Base-by-base conservation (phyloP, 2,113 vertebrate genomes). In the Psilopogon haemacephalus region DNA sequence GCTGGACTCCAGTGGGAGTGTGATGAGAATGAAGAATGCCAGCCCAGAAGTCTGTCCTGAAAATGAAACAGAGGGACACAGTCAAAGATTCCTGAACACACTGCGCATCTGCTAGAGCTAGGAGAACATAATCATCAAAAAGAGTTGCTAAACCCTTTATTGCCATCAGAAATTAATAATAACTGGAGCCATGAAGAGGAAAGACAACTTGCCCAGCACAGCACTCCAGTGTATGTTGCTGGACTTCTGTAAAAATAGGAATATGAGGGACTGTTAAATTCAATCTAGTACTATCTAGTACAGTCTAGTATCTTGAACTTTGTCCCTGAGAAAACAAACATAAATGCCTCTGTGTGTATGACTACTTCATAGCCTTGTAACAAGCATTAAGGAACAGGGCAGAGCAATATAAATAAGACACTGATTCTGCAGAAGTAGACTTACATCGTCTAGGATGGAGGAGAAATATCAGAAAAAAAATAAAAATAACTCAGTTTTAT, bases 191-290 rank as follows among this genome's bases (percentile, higher is more conserved):
- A 2, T 46, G n/a, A 48, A 32, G 17, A 54, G 6, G 35, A 72
- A 71, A 15, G 5, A 54, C 4, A 9, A 65, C 6, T 58, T 1
- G 1, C 19, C 3, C 28, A 74, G 18, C 8, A 44, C 9, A 40
- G 3, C 21, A 63, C 6, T 2, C 8, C 8, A 0, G 1, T 0
- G 1, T 18, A 4, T 21, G 12, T 38, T 24, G 18, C 19, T 30
- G 13, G 19, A 44, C 5, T 54, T 54, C 19, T 59, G 24, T 77
- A 52, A 71, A 76, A 82, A 65, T 5, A 54, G 18, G 23, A 30
- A 6, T 46, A 24, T 32, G 20, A 82, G 14, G 8, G 16, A 76
- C 11, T 19, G 5, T 19, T 82, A 82, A 65, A 71, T 10, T 3
- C 7, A 28, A 64, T 44, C 15, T 17, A 40, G 13, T 13, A 40